Evolutionary conservation across 2,113 vertebrate species (phyloP), one percentile per base, ranked within the genome.

Genomic region (Scytalopus superciliaris): DNA sequence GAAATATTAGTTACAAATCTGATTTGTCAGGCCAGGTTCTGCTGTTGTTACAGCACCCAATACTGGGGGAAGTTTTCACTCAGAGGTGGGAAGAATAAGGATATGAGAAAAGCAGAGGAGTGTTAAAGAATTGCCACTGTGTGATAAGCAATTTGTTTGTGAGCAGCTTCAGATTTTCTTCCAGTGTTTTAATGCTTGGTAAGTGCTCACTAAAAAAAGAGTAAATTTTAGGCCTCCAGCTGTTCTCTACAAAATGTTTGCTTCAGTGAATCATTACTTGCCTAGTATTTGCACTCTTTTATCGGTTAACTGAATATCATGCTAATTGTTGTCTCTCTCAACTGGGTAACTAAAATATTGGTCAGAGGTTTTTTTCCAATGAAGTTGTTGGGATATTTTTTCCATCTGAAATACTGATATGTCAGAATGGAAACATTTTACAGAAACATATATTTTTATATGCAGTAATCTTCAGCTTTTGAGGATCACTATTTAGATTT

Each of bases 1-100:
- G 88, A 97, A 70, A 66, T 89, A 95, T 87, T 91, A 79, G 76
- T 70, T 91, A 67, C 64, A 84, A 97, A 95, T 86, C 62, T 59
- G 66, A 57, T 42, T 59, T 95, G 89, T 94, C 95, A 91, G 92
- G 55, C 74, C 30, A 11, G 68, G 39, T 45, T 91, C 78, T 87
- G 50, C 89, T 83, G 14, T 45, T 53, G 53, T 79, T 91, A 14
- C 12, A 24, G 66, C 86, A 66, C 74, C 39, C 30, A 2, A 22
- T 62, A 33, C 27, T 42, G 15, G 16, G 57, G 27, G 12, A 57
- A 67, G 49, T 74, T 92, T 86, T 89, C 74, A 25, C 78, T 56
- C 3, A 0, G 59, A 80, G 27, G 39, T 79, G 59, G 50, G 35
- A 52, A 87, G 84, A 89, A 28, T 37, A 62, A 69, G 55, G 55